A percentile compares a stretch with the other conserved stretches of the same genome.
phyloP scores from a whole-genome alignment of 2,888 invertebrate species.

The Portevinia maculata region DNA sequence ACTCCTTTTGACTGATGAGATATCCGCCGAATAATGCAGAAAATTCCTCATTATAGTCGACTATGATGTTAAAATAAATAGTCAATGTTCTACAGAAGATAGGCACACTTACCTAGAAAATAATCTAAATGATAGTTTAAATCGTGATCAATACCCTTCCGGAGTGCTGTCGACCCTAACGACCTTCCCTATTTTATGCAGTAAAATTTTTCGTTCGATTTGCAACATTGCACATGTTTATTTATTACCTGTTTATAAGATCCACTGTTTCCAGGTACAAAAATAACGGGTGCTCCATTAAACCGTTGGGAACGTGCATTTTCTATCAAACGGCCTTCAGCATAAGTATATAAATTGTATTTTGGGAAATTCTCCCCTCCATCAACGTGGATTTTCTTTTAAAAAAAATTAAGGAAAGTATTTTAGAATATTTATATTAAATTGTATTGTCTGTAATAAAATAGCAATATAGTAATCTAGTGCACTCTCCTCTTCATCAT shows the following conservation, averaged over 20 bases:
- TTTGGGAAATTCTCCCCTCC: slow-evolving; percentile 87
- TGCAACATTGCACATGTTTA: too few species aligned
- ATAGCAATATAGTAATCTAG: too few species aligned
- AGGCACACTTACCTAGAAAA: slow-evolving; percentile 86
- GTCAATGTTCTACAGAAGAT: neutral
- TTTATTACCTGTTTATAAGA: slow-evolving; percentile 91
- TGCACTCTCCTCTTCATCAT: too few species aligned
- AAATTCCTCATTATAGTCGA: slow-evolving; percentile 95
- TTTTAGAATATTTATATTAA: too few species aligned
- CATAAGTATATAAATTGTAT: slow-evolving; percentile 94
- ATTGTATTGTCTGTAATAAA: too few species aligned
- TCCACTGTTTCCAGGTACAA: slow-evolving; percentile 97
- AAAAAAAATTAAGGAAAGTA: neutral
- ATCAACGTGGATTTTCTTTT: slow-evolving; percentile 87
- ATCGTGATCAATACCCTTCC: slow-evolving; percentile 89
- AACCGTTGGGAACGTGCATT: slow-evolving; percentile 89
- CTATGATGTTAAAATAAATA: slow-evolving; percentile 78
- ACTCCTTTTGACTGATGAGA: slow-evolving; percentile 89
- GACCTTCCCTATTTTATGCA: slow-evolving; percentile 86
- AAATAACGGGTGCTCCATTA: slow-evolving; percentile 95
- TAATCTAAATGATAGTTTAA: slow-evolving; percentile 93
- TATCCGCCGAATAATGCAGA: slow-evolving; percentile 94
- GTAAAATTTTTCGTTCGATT: neutral
- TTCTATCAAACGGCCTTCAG: slow-evolving; percentile 91
- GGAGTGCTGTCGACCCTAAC: slow-evolving; percentile 94